A percentile compares a stretch with the other conserved stretches of the same genome.
Conservation (phyloP, 2,113 vertebrate species). For the Bubalus kerabau region DNA sequence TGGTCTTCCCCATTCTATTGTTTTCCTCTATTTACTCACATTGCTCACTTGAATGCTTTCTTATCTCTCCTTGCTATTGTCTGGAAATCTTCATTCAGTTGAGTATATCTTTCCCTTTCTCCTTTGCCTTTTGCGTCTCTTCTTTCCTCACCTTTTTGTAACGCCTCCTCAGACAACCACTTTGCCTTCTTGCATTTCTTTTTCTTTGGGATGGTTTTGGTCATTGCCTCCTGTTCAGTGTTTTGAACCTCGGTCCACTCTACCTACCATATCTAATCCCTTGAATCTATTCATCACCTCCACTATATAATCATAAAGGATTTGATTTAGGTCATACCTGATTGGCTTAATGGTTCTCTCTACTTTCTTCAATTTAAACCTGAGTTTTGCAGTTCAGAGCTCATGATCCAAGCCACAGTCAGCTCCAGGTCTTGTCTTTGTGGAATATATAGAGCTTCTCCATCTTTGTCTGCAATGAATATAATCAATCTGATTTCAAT, state of each 20-base stretch:
- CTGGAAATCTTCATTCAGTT: not conserved
- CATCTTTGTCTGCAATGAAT: fast-evolving
- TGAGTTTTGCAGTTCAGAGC: not conserved
- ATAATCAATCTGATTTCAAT: not conserved
- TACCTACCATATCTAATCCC: not conserved
- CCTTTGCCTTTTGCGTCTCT: not conserved
- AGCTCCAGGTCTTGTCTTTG: not conserved
- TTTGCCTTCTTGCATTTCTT: not conserved
- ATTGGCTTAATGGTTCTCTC: not conserved
- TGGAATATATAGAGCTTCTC: not conserved
- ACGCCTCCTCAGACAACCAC: not conserved
- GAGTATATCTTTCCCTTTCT: not conserved
- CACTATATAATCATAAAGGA: not conserved
- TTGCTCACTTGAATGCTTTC: not conserved
- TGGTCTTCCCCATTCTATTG: not conserved
- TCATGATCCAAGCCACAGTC: not conserved
- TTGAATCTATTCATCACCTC: not conserved
- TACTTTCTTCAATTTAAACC: not conserved
- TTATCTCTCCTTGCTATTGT: not conserved
- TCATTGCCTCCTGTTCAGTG: not conserved
- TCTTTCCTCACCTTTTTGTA: not conserved
- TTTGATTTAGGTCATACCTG: not conserved
- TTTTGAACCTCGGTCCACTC: not conserved
- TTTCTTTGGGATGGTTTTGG: not conserved
- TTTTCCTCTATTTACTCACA: not conserved